phyloP scores from a whole-genome alignment of 2,888 invertebrate genomes.

The Drosophila quinaria region DNA sequence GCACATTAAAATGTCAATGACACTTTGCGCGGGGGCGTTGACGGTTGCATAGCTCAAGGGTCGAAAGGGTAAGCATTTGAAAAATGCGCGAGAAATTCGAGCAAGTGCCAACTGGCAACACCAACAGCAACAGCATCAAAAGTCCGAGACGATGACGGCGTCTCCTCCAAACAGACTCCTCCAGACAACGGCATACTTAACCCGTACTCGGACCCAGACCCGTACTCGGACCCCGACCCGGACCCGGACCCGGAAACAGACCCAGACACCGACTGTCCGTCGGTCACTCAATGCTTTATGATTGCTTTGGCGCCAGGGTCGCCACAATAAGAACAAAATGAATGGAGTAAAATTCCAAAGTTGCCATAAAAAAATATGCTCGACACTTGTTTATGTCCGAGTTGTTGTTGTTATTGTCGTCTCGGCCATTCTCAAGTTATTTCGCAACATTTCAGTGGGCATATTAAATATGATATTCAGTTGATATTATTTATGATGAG shows the following conservation, averaged over 20 bases:
- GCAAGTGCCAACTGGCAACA: constrained; percentile 39
- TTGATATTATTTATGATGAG: constrained; percentile 1
- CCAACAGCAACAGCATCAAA: constrained; percentile 13
- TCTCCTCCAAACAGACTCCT: constrained; percentile 15
- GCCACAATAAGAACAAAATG: constrained; percentile 34
- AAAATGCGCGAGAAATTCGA: constrained; percentile 73
- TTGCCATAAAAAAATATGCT: constrained; percentile 74
- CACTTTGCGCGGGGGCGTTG: constrained; percentile 58
- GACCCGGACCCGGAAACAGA: not conserved
- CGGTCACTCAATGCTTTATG: constrained; percentile 71
- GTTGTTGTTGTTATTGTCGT: constrained; percentile 11
- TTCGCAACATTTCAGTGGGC: constrained; percentile 29
- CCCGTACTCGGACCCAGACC: constrained; percentile 26
- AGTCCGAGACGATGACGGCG: constrained; percentile 35
- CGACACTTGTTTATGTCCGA: constrained; percentile 70
- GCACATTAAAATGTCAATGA: constrained; percentile 82
- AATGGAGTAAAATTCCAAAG: constrained; percentile 33
- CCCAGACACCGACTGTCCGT: constrained; percentile 12
- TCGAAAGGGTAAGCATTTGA: constrained; percentile 73
- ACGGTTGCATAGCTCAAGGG: constrained; percentile 36
- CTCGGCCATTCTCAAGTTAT: constrained; percentile 31
- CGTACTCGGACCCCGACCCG: constrained; percentile 7
- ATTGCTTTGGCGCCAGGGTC: constrained; percentile 60
- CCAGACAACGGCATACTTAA: constrained; percentile 60
- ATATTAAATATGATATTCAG: constrained; percentile 38